Evolutionary conservation across 1,140 invertebrate species (phyloP), one percentile per base, ranked within the genome.

Genomic region (Heliconius hermathena): DNA sequence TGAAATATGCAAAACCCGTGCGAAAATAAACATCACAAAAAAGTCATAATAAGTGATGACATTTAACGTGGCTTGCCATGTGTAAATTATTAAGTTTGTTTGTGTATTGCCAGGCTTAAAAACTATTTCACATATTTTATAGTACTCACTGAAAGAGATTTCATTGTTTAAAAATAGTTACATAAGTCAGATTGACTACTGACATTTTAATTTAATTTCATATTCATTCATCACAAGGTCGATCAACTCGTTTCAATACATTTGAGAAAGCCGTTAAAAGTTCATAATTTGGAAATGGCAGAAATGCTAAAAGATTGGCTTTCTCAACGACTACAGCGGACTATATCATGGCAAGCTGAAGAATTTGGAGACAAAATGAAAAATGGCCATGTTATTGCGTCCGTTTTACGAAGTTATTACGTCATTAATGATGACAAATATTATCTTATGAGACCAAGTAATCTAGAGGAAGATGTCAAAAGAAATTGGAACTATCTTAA

Each of bases 21-120:
- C 87, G 89, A 94, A 93, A 94, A 94, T 93, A 94, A 94, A 94
- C 93, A 94, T 90, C 88, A 92, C 91, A 92, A 93, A 92, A 92
- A 93, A 93, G 93, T 94, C 93, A 94, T 94, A 94, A 94, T 93
- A 94, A 82, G 81, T 81, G 83, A 83, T 91, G 87, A 90, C 88
- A 87, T 89, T 76, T 81, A 77, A 76, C 9, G 52, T 36, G 38
- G 71, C 71, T 86, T 87, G 83, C 83, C 82, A 87, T 52, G 60
- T 36, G 60, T 66, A 66, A 29, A 11, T 66, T 26, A 66, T 13
- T 29, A 3, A 66, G 60, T 16, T 66, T 29, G 26, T 13, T 11
- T 66, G 9, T 13, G 13, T 6, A 66, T 29, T 66, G 13, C 26
- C 60, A 6, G 9, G n/a, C n/a, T 20, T 66, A 13, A 26, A 66